phyloP scores from a whole-genome alignment of 1,140 invertebrate species.

The Teleogryllus occipitalis region DNA sequence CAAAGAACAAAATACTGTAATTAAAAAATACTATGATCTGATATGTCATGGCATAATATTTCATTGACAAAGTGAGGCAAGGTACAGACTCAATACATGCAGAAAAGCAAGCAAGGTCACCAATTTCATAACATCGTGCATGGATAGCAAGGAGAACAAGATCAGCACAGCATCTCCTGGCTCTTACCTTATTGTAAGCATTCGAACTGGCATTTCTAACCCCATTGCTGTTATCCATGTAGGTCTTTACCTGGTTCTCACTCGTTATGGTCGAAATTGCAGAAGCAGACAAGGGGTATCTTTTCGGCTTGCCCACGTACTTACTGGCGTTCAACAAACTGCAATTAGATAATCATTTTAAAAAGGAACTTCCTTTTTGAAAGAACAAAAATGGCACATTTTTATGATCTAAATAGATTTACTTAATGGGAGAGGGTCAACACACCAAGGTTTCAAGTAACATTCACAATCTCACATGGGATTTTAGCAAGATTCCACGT shows the following conservation, averaged over 20 bases:
- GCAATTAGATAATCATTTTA: constrained; percentile 20
- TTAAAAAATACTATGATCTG: too few species aligned
- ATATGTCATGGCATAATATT: too few species aligned
- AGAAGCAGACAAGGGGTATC: constrained; percentile 28
- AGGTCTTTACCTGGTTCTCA: constrained; percentile 86
- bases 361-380: neutral
- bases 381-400: too few species aligned
- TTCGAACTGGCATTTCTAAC: constrained; percentile 70
- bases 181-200: constrained; percentile 84
- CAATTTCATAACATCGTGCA: neutral
- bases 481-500: too few species aligned
- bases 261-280: constrained; percentile 36
- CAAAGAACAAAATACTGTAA: too few species aligned
- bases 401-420: too few species aligned
- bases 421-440: too few species aligned
- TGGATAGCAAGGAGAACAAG: neutral
- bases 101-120: too few species aligned
- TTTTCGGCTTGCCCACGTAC: constrained; percentile 37
- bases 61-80: too few species aligned
- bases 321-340: constrained; percentile 34
- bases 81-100: too few species aligned
- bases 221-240: constrained; percentile 92
- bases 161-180: constrained; percentile 28
- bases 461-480: too few species aligned
- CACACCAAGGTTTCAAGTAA: too few species aligned